Percentiles rank a stretch among this genome's conserved stretches.
phyloP scores from a whole-genome alignment of 2,113 vertebrate species.

The Ceratotherium simum region DNA sequence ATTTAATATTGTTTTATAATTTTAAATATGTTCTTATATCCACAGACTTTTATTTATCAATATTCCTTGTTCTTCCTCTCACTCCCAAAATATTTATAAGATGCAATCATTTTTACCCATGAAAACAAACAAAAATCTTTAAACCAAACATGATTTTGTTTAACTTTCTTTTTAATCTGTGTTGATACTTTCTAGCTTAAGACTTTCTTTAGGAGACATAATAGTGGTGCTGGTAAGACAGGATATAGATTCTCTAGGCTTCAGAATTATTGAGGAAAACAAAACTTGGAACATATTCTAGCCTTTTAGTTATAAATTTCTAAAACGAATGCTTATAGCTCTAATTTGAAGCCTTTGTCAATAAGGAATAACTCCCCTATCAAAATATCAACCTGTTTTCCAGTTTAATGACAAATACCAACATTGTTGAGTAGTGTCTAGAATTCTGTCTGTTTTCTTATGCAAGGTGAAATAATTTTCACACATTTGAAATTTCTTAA shows the following conservation, averaged over 20 bases:
- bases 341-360: background rate
- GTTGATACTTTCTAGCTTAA: background rate
- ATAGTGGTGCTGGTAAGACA: background rate
- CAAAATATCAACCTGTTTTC: background rate
- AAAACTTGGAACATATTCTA: background rate
- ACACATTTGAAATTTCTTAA: background rate
- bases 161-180: background rate
- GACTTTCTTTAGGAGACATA: background rate
- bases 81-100: background rate
- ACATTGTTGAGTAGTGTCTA: background rate
- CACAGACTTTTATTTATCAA: background rate
- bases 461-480: conserved; percentile 31
- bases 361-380: background rate
- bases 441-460: conserved; percentile 28
- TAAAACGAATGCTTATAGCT: background rate
- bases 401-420: background rate
- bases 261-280: conserved; percentile 36
- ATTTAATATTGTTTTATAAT: background rate
- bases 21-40: background rate
- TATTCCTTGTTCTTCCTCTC: background rate
- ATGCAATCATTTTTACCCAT: background rate
- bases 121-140: background rate
- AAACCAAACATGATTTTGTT: background rate
- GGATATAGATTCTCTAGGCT: background rate
- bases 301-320: background rate